Evolutionary conservation across 2,888 invertebrate genomes (phyloP).

Genomic region (Caenorhabditis sp.): DNA sequence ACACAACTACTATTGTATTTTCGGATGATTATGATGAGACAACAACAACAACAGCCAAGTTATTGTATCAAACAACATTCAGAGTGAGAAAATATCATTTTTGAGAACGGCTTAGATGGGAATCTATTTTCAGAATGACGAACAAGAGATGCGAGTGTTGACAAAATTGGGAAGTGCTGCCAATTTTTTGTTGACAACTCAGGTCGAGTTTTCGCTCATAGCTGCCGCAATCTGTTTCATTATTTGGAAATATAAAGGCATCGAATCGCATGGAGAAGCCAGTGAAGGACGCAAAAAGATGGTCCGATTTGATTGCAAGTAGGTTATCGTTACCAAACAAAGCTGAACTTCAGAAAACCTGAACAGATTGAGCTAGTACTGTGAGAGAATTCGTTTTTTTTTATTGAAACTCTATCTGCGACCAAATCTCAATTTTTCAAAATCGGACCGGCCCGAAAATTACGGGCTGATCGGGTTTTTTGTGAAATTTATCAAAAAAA

Average conservation of each 20-base stretch:
- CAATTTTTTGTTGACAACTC: constrained; percentile 64
- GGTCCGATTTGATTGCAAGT: constrained; percentile 67
- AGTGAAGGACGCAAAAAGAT: constrained; percentile 53
- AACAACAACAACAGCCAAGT: not conserved
- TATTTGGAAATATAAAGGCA: constrained; percentile 64
- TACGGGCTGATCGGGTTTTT: no score
- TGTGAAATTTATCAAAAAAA: no score
- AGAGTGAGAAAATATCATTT: not conserved
- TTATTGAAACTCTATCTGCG: no score
- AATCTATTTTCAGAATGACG: constrained; percentile 11
- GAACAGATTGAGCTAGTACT: not conserved
- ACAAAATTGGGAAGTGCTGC: constrained; percentile 64
- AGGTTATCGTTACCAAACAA: not conserved
- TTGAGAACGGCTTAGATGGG: no score
- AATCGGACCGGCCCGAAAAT: no score
- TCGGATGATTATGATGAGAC: not conserved
- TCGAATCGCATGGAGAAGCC: constrained; percentile 21
- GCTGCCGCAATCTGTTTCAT: constrained; percentile 68
- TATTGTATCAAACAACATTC: not conserved
- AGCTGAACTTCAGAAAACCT: not conserved
- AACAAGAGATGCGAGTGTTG: constrained; percentile 35
- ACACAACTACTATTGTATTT: no score
- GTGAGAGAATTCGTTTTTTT: no score
- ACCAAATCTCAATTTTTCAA: no score
- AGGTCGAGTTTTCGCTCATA: constrained; percentile 63